Percentiles rank a stretch among this genome's conserved stretches.
These are phyloP conservation scores for Hydropsyche tenuis DNA, from an alignment of 1,140 invertebrate species.

Conservation along the genomic window DNA sequence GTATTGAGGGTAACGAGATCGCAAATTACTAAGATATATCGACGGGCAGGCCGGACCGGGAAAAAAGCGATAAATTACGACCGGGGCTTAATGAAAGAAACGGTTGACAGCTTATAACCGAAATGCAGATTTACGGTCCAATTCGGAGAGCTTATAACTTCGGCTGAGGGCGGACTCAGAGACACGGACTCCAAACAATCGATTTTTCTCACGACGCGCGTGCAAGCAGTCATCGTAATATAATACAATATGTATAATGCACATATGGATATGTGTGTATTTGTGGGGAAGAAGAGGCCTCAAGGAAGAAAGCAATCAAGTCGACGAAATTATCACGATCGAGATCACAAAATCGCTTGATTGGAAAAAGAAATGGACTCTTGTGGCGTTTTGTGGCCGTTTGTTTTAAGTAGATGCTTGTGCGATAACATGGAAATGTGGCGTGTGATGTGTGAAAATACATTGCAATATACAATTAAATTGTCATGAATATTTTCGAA, in stretches of 20 bases:
- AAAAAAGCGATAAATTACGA: constrained; percentile 48
- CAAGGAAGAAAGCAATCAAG: constrained; percentile 19
- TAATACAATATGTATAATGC: too few relatives aligned
- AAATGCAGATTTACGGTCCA: constrained; percentile 49
- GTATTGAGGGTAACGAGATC: constrained; percentile 42
- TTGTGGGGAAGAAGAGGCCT: not conserved
- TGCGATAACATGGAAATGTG: too few relatives aligned
- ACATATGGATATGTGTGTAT: too few relatives aligned
- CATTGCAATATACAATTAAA: too few relatives aligned
- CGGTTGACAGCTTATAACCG: constrained; percentile 48
- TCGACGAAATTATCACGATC: constrained; percentile 21
- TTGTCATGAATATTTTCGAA: too few relatives aligned
- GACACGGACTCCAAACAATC: constrained; percentile 31
- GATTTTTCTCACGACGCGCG: constrained; percentile 27
- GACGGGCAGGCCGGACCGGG: constrained; percentile 35
- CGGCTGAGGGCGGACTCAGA: constrained; percentile 31
- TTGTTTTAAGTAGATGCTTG: too few relatives aligned
- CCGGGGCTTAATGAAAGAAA: constrained; percentile 48
- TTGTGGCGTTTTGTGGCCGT: not conserved
- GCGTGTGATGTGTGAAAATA: too few relatives aligned
- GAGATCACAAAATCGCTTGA: constrained; percentile 24
- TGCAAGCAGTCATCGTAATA: too few relatives aligned
- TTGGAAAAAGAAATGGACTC: constrained; percentile 8
- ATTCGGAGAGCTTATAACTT: constrained; percentile 41
- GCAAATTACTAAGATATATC: constrained; percentile 46